These are phyloP conservation scores for Loripinus fragilis DNA, from an alignment of 2,888 invertebrate species.

Conservation along the genomic window DNA sequence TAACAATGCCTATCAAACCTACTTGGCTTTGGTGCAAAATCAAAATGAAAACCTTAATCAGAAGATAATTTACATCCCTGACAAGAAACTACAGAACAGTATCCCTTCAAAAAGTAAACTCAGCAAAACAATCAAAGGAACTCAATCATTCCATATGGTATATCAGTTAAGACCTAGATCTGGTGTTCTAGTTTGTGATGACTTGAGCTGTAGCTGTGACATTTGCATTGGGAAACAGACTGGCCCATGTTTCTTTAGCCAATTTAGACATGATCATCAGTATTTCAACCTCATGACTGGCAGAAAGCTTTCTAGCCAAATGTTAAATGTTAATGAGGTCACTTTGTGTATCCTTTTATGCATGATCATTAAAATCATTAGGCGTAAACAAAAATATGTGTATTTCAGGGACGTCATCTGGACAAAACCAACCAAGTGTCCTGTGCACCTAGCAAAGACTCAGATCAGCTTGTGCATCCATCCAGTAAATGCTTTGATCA, in stretches of 20 bases:
- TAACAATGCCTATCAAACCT: conserved; percentile 41
- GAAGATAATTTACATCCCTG: conserved; percentile 27
- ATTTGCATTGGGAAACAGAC: conserved; percentile 24
- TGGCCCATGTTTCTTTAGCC: conserved; percentile 28
- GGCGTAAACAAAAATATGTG: neutral
- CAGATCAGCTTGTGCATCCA: too few species aligned
- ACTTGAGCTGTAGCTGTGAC: conserved; percentile 31
- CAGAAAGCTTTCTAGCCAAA: too few species aligned
- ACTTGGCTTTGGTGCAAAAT: conserved; percentile 23
- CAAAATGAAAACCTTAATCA: conserved; percentile 8
- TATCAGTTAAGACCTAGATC: neutral
- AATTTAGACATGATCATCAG: conserved; percentile 1
- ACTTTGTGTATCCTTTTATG: conserved; percentile 5
- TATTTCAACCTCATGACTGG: neutral
- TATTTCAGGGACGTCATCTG: neutral
- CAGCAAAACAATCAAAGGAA: conserved; percentile 34
- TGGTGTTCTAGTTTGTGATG: conserved; percentile 19
- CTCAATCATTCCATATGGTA: conserved; percentile 36
- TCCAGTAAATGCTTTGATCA: too few species aligned
- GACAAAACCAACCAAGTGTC: too few species aligned
- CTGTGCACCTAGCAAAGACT: too few species aligned
- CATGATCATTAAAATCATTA: neutral
- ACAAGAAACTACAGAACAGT: neutral
- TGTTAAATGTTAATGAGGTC: neutral
- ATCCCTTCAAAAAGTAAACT: neutral